Evolutionary conservation across 1,140 invertebrate species (phyloP).

Genomic region (Habropoda laboriosa): DNA sequence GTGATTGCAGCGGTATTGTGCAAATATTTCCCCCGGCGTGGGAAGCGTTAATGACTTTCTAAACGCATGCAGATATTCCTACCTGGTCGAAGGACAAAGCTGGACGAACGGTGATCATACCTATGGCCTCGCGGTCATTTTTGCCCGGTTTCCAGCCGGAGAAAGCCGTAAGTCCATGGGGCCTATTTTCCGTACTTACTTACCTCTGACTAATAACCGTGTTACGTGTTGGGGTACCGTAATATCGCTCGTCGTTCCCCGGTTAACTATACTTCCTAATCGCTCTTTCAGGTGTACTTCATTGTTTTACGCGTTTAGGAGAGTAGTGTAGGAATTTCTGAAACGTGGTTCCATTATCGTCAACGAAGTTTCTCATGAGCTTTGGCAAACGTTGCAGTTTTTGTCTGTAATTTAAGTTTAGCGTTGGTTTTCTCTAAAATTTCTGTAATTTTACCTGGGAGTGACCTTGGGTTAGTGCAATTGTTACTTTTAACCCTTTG

Average conservation of each 20-base stretch:
- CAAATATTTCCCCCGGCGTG: conserved; percentile 20
- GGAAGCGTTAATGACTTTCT: conserved; percentile 57
- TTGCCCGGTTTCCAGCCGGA: conserved; percentile 15
- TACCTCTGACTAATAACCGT: conserved; percentile 24
- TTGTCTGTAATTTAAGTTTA: too few relatives aligned
- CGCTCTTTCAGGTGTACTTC: too few relatives aligned
- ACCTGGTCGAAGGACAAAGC: conserved; percentile 27
- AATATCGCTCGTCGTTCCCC: background rate
- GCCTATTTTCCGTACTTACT: background rate
- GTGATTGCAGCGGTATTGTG: background rate
- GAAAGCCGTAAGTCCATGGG: conserved; percentile 16
- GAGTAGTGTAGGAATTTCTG: too few relatives aligned
- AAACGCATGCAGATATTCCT: conserved; percentile 13
- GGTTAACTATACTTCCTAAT: background rate
- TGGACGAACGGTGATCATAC: background rate
- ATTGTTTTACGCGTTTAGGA: background rate
- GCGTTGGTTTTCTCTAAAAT: too few relatives aligned
- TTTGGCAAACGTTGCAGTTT: too few relatives aligned
- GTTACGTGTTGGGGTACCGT: conserved; percentile 31
- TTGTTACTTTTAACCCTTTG: too few relatives aligned
- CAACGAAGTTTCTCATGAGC: too few relatives aligned
- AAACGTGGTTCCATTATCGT: too few relatives aligned
- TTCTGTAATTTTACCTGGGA: too few relatives aligned
- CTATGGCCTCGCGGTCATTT: conserved; percentile 33
- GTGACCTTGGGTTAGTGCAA: too few relatives aligned